Conservation (phyloP, 2,797 vertebrate species). For the Adelosebastes latens region DNA sequence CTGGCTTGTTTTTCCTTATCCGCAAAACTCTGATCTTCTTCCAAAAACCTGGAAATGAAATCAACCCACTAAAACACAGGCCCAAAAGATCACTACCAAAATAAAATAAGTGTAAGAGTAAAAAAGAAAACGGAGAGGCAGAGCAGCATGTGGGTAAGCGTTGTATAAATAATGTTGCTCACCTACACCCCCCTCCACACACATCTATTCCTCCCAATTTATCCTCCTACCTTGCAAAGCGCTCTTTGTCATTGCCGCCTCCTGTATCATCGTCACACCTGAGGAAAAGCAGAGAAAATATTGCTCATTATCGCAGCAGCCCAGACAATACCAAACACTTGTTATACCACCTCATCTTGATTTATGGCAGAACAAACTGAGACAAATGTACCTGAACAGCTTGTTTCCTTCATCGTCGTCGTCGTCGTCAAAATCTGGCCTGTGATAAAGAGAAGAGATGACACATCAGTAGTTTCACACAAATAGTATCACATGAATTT, state of each 20-base stretch:
- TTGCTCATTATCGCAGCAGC: background rate
- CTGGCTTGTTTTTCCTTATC: slow-evolving; percentile 94
- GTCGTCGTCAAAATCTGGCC: slow-evolving; percentile 93
- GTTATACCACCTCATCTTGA: background rate
- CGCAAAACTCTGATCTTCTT: slow-evolving; percentile 92
- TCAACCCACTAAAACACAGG: slow-evolving; percentile 84
- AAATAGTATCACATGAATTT: background rate
- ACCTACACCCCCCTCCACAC: background rate
- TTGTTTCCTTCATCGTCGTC: slow-evolving; percentile 91
- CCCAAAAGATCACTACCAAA: slow-evolving; percentile 29
- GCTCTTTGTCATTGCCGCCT: slow-evolving; percentile 91
- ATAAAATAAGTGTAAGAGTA: background rate
- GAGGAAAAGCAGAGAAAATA: slow-evolving; percentile 30
- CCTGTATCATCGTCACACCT: slow-evolving; percentile 94
- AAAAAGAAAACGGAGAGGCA: background rate
- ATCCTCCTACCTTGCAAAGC: slow-evolving; percentile 94
- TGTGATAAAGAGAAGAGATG: slow-evolving; percentile 61
- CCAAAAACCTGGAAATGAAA: slow-evolving; percentile 92
- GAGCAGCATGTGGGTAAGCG: background rate
- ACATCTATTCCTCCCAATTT: slow-evolving; percentile 15
- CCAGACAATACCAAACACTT: background rate
- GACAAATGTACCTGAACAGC: slow-evolving; percentile 88
- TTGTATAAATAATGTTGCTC: background rate
- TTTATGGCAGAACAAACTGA: background rate
- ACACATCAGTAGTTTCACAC: background rate